Conservation (phyloP, 1,140 invertebrate species). For the Cheumatopsyche charites region DNA sequence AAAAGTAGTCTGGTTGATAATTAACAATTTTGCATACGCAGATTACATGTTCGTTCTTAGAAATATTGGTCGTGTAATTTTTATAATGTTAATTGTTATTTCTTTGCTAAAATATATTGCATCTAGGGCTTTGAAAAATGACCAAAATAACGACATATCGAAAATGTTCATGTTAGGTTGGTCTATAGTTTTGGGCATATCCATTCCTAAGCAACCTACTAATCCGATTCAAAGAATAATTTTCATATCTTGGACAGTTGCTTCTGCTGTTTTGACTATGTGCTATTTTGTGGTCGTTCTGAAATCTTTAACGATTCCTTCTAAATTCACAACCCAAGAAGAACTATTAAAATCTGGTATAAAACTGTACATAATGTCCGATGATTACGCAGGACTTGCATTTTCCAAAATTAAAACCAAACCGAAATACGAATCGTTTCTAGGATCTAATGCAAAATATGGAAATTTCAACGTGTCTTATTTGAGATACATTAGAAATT, state of each 20-base stretch:
- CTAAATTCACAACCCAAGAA: neutral
- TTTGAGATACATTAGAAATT: neutral
- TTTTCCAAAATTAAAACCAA: neutral
- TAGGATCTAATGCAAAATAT: neutral
- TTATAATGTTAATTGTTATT: no score
- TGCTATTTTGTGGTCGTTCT: neutral
- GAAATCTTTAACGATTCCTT: neutral
- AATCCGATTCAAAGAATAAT: neutral
- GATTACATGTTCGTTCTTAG: no score
- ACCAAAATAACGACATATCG: neutral
- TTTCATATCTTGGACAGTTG: neutral
- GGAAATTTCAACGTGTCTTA: neutral
- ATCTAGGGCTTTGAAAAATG: neutral
- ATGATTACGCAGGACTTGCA: neutral
- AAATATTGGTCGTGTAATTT: neutral
- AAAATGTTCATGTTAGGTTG: neutral
- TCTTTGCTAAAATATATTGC: neutral
- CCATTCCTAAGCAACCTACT: neutral
- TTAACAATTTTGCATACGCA: neutral
- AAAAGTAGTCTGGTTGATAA: neutral
- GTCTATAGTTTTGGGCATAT: neutral
- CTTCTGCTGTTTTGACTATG: neutral
- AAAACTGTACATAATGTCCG: neutral
- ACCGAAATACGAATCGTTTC: neutral
- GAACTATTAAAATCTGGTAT: constrained; percentile 1